Percentiles rank a stretch among this genome's conserved stretches.
phyloP scores from a whole-genome alignment of 1,140 invertebrate genomes.

The Meloidogyne hapla region DNA sequence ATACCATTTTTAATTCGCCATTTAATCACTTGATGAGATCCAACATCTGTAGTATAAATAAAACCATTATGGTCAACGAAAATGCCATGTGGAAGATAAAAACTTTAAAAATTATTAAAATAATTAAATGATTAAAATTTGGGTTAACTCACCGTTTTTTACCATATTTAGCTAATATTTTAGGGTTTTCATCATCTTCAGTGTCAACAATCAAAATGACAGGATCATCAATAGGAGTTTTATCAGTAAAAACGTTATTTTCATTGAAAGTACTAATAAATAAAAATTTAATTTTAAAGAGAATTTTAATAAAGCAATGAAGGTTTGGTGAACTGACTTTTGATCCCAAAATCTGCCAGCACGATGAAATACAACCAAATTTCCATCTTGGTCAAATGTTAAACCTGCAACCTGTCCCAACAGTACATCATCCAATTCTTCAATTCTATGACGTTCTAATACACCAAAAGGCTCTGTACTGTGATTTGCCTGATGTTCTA shows the following conservation, averaged over 20 bases:
- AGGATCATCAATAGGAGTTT: constrained; percentile 74
- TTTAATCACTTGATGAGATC: constrained; percentile 80
- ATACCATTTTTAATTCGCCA: constrained; percentile 31
- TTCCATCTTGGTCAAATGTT: constrained; percentile 64
- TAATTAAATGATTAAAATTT: constrained; percentile 57
- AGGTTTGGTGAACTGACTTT: constrained; percentile 63
- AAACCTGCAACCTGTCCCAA: constrained; percentile 60
- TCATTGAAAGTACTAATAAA: constrained; percentile 71
- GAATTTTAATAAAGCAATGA: too few species aligned
- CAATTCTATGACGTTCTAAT: constrained; percentile 44
- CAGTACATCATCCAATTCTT: constrained; percentile 40
- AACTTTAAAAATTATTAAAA: constrained; percentile 69
- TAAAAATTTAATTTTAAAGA: too few species aligned
- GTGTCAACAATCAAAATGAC: constrained; percentile 70
- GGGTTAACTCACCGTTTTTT: constrained; percentile 8
- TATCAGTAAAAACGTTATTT: constrained; percentile 69
- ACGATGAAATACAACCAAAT: constrained; percentile 81
- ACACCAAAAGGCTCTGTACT: constrained; percentile 54
- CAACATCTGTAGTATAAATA: constrained; percentile 83
- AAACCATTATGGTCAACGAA: constrained; percentile 80
- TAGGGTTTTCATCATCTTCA: constrained; percentile 22
- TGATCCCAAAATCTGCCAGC: constrained; percentile 74
- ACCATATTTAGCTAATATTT: constrained; percentile 44
- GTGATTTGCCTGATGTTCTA: constrained; percentile 62
- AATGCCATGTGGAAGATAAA: constrained; percentile 89